phyloP scores from a whole-genome alignment of 2,888 invertebrate species.

The Orthosia gothica region DNA sequence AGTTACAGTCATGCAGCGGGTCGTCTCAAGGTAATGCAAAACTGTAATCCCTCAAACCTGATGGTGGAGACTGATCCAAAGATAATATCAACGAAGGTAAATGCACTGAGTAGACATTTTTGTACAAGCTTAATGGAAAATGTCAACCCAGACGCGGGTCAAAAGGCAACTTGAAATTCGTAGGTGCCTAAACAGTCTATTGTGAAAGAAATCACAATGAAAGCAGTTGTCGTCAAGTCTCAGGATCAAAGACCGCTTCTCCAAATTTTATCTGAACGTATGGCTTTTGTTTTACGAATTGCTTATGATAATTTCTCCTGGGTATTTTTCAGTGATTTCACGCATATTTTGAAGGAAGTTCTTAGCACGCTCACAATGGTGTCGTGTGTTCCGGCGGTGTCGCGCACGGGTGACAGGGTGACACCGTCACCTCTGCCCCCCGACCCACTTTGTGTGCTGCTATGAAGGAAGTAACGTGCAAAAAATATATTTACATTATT shows the following conservation, averaged over 20 bases:
- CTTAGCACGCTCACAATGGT: conserved; percentile 17
- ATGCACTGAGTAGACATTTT: conserved; percentile 33
- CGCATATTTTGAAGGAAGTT: conserved; percentile 8
- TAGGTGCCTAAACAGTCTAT: conserved; percentile 34
- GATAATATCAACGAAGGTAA: conserved; percentile 32
- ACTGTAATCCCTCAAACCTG: conserved; percentile 23
- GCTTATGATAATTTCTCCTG: neutral
- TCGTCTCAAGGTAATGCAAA: conserved; percentile 14
- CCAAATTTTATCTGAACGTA: neutral
- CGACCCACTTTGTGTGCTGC: conserved; percentile 40
- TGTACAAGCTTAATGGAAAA: conserved; percentile 24
- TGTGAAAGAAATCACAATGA: conserved; percentile 51
- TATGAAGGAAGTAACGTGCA: conserved; percentile 39
- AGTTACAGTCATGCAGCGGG: conserved; percentile 5
- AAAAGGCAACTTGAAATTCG: conserved; percentile 33
- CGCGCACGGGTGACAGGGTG: conserved; percentile 31
- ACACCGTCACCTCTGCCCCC: conserved; percentile 65
- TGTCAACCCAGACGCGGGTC: conserved; percentile 39
- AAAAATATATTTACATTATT: conserved; percentile 31
- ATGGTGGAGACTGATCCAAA: conserved; percentile 26
- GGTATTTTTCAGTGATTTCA: conserved; percentile 13
- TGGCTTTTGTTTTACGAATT: conserved; percentile 7
- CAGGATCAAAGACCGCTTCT: conserved; percentile 40
- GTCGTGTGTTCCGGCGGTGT: conserved; percentile 17
- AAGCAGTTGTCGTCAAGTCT: conserved; percentile 31